Percentiles rank a stretch among this genome's conserved stretches.
phyloP scores from a whole-genome alignment of 1,140 invertebrate species.

The Conopomorpha cramerella region DNA sequence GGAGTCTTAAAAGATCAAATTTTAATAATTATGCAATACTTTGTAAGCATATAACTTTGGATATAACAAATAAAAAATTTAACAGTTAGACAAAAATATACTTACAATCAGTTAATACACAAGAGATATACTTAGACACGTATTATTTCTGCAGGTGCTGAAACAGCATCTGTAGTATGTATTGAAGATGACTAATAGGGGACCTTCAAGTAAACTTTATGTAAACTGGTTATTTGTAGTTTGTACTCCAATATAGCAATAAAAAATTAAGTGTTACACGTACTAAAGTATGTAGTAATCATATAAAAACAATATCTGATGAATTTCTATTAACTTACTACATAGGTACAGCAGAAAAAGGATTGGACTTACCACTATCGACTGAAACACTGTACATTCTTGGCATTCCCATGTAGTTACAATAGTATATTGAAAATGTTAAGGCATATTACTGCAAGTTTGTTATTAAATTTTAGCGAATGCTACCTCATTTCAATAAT shows the following conservation, averaged over 20 bases:
- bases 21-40: neutral
- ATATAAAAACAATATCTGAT: slow-evolving; percentile 1
- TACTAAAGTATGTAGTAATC: too few species aligned
- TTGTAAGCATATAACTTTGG: neutral
- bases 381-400: slow-evolving; percentile 39
- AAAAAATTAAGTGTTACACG: too few species aligned
- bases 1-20: neutral
- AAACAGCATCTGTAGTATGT: too few species aligned
- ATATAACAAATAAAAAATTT: neutral
- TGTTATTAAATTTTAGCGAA: slow-evolving; percentile 17
- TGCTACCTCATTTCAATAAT: slow-evolving; percentile 48
- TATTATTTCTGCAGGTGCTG: too few species aligned
- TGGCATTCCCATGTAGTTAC: slow-evolving; percentile 27
- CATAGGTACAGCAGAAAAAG: slow-evolving; percentile 17
- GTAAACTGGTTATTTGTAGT: neutral
- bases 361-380: slow-evolving; percentile 32
- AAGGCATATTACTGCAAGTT: slow-evolving; percentile 47
- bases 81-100: neutral
- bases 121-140: too few species aligned
- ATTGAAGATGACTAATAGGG: too few species aligned
- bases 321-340: slow-evolving; percentile 10
- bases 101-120: too few species aligned
- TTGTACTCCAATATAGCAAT: neutral
- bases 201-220: neutral
- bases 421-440: slow-evolving; percentile 25